Conservation (phyloP, 2,797 vertebrate species). For the Taenioides sp. region DNA sequence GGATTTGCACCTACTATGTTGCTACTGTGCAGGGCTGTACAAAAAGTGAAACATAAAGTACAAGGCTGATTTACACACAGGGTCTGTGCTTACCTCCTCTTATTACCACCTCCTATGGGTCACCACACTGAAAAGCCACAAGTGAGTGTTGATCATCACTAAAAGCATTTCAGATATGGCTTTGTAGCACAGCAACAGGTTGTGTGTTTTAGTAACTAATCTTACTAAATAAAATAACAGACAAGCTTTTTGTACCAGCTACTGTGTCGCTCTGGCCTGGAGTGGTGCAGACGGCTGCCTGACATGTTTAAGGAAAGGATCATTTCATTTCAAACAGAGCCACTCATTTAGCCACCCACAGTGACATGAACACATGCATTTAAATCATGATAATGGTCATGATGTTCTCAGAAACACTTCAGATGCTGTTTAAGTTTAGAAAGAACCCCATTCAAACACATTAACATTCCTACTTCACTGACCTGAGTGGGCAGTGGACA, state of each 20-base stretch:
- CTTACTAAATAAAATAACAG: neutral
- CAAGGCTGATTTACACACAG: neutral
- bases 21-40: too few relatives aligned
- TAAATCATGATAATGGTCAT: constrained; percentile 20
- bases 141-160: neutral
- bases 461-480: neutral
- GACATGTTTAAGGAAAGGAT: constrained; percentile 56
- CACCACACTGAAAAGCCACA: neutral
- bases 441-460: neutral
- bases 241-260: constrained; percentile 6
- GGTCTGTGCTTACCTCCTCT: neutral
- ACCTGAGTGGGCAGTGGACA: neutral
- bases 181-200: constrained; percentile 1
- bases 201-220: constrained; percentile 12
- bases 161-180: neutral
- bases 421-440: neutral
- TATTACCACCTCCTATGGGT: too few relatives aligned
- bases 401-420: neutral
- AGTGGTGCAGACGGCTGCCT: constrained; percentile 35
- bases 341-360: constrained; percentile 52
- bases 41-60: too few relatives aligned
- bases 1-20: too few relatives aligned
- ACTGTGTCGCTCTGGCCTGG: constrained; percentile 29
- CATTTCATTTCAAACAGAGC: constrained; percentile 65
- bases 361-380: constrained; percentile 41